Conservation (phyloP, 2,113 vertebrate species). For the Crotophaga sulcirostris region DNA sequence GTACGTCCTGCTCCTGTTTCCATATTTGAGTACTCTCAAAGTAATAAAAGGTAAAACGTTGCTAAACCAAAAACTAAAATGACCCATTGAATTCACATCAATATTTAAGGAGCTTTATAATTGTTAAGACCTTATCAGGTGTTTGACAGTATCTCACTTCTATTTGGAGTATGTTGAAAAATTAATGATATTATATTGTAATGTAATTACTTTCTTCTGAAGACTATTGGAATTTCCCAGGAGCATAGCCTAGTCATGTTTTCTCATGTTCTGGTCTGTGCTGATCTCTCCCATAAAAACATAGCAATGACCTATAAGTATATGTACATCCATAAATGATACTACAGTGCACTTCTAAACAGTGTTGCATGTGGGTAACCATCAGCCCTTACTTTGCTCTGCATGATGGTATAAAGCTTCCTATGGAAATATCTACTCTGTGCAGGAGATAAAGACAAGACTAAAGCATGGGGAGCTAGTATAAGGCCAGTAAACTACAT, state of each 20-base stretch:
- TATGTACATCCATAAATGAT: neutral
- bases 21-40: neutral
- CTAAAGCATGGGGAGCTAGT: neutral
- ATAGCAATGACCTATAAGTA: neutral
- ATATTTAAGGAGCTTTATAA: constrained; percentile 29
- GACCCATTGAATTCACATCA: neutral
- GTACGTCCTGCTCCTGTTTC: neutral
- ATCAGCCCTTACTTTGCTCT: neutral
- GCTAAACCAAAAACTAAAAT: neutral
- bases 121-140: neutral
- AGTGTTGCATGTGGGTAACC: neutral
- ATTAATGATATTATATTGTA: neutral
- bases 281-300: neutral
- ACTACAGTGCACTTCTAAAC: neutral
- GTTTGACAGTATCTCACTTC: neutral
- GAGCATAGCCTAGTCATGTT: neutral
- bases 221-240: neutral
- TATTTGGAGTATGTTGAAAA: neutral
- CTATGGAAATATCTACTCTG: neutral
- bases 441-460: neutral
- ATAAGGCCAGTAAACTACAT: neutral
- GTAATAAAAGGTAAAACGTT: neutral
- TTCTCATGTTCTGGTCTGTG: neutral
- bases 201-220: neutral
- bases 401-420: neutral